Conservation (phyloP, 2,888 invertebrate species). For the Oeneis ivallda region DNA sequence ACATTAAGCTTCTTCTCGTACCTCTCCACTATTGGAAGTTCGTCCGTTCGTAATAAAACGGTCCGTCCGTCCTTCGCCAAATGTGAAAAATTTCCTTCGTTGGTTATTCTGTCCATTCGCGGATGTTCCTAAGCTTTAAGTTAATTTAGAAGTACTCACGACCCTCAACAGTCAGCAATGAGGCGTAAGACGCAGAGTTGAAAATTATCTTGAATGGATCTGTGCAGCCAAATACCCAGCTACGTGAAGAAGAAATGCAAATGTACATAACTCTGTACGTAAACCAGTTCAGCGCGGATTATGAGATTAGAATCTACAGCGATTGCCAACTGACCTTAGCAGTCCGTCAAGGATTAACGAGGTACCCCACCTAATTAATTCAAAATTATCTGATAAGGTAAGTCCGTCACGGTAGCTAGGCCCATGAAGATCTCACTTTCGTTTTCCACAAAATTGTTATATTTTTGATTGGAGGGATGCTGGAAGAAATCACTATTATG, state of each 20-base stretch:
- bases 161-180: neutral
- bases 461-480: too few relatives aligned
- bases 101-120: too few relatives aligned
- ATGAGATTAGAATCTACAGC: constrained; percentile 9
- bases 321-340: constrained; percentile 17
- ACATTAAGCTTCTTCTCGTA: too few relatives aligned
- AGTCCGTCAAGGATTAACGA: constrained; percentile 18
- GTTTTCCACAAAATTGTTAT: neutral
- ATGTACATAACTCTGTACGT: neutral
- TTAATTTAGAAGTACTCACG: neutral
- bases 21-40: too few relatives aligned
- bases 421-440: neutral
- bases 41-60: too few relatives aligned
- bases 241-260: constrained; percentile 7
- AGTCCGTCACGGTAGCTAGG: neutral
- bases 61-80: too few relatives aligned
- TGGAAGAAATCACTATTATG: too few relatives aligned
- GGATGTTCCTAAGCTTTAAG: too few relatives aligned
- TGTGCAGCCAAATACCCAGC: neutral
- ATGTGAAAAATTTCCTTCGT: too few relatives aligned
- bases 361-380: constrained; percentile 2
- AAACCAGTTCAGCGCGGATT: constrained; percentile 14
- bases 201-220: neutral
- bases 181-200: neutral
- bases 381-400: neutral